Percentiles rank a stretch among this genome's conserved stretches.
Conservation (phyloP, 2,888 invertebrate species). For the Slavum lentiscoides region DNA sequence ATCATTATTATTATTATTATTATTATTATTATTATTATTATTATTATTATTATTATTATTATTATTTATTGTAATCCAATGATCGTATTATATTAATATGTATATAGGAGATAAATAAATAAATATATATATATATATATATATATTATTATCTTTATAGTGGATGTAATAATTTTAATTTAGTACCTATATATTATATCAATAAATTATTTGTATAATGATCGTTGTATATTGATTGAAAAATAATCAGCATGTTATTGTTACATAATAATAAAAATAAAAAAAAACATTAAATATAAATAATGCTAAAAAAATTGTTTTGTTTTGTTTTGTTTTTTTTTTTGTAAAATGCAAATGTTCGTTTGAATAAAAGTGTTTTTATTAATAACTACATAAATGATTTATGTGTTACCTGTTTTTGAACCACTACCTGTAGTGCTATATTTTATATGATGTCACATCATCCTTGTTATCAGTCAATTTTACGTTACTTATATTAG, state of each 20-base stretch:
- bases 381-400: conserved; percentile 26
- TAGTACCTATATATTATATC: conserved; percentile 41
- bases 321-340: conserved; percentile 37
- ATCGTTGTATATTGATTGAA: conserved; percentile 49
- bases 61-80: conserved; percentile 46
- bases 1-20: neutral
- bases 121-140: conserved; percentile 10
- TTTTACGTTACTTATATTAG: too few relatives aligned
- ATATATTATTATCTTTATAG: conserved; percentile 26
- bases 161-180: conserved; percentile 49
- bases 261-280: conserved; percentile 47
- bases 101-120: neutral
- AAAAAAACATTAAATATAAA: conserved; percentile 37
- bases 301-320: conserved; percentile 44
- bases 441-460: too few relatives aligned
- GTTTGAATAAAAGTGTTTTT: conserved; percentile 52
- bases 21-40: neutral
- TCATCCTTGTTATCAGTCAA: too few relatives aligned
- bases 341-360: conserved; percentile 50
- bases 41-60: too few relatives aligned
- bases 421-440: neutral
- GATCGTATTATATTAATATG: conserved; percentile 42
- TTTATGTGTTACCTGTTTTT: neutral
- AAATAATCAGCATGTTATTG: conserved; percentile 51
- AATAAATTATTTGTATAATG: conserved; percentile 51